These are phyloP conservation scores for Caenorhabditis latens DNA, from an alignment of 1,140 invertebrate genomes.

Conservation along the genomic window DNA sequence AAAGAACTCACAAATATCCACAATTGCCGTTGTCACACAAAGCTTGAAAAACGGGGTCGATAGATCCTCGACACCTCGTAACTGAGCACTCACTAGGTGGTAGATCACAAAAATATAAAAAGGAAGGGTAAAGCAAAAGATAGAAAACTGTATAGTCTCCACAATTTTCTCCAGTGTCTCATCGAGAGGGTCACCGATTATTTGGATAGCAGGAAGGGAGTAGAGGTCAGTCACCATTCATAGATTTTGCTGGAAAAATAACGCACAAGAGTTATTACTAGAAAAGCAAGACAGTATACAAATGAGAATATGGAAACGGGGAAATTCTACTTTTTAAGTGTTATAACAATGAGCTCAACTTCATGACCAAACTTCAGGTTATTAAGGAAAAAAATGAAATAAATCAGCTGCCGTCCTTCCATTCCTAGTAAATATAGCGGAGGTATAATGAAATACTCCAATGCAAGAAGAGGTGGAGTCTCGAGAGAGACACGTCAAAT, in stretches of 20 bases:
- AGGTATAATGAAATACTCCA: background rate
- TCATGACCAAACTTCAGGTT: background rate
- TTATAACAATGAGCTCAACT: background rate
- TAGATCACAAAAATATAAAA: constrained; percentile 53
- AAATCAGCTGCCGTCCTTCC: background rate
- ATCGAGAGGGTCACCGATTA: constrained; percentile 21
- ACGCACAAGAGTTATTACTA: background rate
- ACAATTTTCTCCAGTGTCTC: constrained; percentile 23
- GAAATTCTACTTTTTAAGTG: too few relatives aligned
- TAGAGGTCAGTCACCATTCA: constrained; percentile 26
- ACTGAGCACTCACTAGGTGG: background rate
- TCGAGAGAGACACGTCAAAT: background rate
- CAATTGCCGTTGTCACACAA: constrained; percentile 15
- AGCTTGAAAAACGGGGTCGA: constrained; percentile 55
- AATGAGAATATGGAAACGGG: too few relatives aligned
- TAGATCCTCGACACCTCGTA: background rate
- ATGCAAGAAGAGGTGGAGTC: background rate
- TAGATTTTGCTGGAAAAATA: background rate
- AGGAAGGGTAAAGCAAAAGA: constrained; percentile 55
- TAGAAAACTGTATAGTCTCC: constrained; percentile 23
- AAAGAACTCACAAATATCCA: constrained; percentile 59
- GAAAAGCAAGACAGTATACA: background rate
- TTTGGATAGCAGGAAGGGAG: background rate
- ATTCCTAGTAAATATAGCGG: background rate
- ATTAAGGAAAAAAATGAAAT: background rate